These are phyloP conservation scores for Rhegmatorhina hoffmannsi DNA, from an alignment of 2,113 vertebrate genomes.

Conservation along the genomic window DNA sequence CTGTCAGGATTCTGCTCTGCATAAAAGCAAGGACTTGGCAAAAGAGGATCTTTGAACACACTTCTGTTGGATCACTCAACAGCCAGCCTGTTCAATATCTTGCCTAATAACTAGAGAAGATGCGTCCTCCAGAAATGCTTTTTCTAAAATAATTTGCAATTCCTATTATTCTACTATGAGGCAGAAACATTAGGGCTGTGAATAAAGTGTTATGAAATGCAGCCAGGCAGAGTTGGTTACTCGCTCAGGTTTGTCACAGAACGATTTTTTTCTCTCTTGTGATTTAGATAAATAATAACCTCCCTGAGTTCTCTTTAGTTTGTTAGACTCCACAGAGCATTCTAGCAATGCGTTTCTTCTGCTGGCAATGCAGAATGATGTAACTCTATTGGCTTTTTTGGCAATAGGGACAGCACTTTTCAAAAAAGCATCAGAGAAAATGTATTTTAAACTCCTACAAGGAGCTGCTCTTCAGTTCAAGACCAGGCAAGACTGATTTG, in stretches of 20 bases:
- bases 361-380: rapidly evolving
- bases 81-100: background rate
- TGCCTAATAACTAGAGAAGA: background rate
- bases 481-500: background rate
- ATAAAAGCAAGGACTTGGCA: background rate
- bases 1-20: background rate
- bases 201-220: background rate
- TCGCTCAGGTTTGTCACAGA: background rate
- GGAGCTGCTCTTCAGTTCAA: background rate
- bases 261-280: background rate
- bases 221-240: background rate
- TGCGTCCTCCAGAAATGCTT: background rate
- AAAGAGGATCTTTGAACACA: background rate
- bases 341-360: background rate
- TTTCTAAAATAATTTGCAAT: background rate
- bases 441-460: background rate
- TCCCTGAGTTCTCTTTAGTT: background rate
- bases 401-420: background rate
- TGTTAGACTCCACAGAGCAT: background rate
- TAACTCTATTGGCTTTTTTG: background rate
- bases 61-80: background rate
- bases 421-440: background rate
- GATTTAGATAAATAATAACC: background rate
- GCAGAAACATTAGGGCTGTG: background rate
- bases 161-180: background rate